Percentiles rank a stretch among this genome's conserved stretches.
phyloP scores from a whole-genome alignment of 2,797 vertebrate species.

The Amphiprion clarkii region DNA sequence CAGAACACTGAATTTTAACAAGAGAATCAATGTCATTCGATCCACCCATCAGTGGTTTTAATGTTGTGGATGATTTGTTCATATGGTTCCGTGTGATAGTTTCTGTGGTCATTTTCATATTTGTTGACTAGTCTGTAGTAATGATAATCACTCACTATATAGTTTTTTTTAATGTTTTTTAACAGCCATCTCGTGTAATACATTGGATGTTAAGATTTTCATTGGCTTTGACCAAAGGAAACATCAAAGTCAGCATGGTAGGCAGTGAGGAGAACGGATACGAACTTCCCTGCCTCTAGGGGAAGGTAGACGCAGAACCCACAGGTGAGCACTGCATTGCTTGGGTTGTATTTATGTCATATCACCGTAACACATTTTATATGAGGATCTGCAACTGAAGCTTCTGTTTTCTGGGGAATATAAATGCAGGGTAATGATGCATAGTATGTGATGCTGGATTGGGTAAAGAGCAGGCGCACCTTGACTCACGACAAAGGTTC shows the following conservation, averaged over 20 bases:
- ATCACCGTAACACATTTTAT: neutral
- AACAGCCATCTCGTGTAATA: neutral
- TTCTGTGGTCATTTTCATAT: neutral
- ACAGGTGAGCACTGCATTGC: neutral
- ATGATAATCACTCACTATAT: neutral
- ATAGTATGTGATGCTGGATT: neutral
- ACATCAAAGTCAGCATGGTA: neutral
- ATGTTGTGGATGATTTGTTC: too few species aligned
- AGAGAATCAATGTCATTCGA: too few species aligned
- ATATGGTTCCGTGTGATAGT: too few species aligned
- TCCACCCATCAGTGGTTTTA: too few species aligned
- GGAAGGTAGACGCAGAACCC: too few species aligned
- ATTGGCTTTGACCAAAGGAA: neutral
- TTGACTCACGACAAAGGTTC: neutral
- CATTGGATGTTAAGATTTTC: constrained; percentile 5
- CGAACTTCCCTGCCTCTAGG: neutral
- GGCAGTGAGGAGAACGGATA: neutral
- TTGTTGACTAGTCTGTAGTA: neutral
- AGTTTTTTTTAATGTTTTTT: neutral
- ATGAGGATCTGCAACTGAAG: too few species aligned
- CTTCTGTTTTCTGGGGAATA: too few species aligned
- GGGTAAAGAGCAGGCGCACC: neutral
- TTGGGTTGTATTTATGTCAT: neutral
- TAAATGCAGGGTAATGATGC: neutral
- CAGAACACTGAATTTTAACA: too few species aligned